Percentiles rank a stretch among this genome's conserved stretches.
phyloP scores from a whole-genome alignment of 2,888 invertebrate genomes.

The Congeria kusceri region DNA sequence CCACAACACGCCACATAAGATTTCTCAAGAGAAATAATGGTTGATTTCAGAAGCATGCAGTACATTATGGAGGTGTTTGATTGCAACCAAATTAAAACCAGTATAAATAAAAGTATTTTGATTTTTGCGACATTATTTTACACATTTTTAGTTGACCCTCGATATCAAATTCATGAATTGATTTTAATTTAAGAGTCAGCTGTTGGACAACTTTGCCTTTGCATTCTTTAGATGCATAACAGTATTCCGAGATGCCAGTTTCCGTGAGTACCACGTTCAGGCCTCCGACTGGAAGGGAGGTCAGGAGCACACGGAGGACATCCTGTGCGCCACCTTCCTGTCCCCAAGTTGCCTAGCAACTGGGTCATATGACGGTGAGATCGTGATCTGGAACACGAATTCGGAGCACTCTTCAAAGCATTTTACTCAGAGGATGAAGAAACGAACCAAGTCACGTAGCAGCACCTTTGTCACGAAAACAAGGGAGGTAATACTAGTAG shows the following conservation, averaged over 20 bases:
- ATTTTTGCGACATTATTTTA: too few relatives aligned
- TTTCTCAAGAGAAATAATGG: too few relatives aligned
- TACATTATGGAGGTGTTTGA: too few relatives aligned
- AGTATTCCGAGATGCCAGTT: conserved; percentile 82
- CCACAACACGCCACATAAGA: too few relatives aligned
- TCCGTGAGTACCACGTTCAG: conserved; percentile 82
- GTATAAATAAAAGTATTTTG: too few relatives aligned
- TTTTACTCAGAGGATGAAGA: conserved; percentile 77
- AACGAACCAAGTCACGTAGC: conserved; percentile 51
- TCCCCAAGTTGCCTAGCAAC: conserved; percentile 83
- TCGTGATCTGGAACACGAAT: conserved; percentile 85
- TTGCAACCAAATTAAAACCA: too few relatives aligned
- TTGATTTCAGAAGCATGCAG: too few relatives aligned
- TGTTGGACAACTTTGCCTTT: too few relatives aligned
- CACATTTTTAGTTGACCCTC: too few relatives aligned
- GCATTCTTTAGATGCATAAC: conserved; percentile 77
- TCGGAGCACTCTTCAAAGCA: conserved; percentile 82
- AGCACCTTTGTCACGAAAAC: conserved; percentile 62
- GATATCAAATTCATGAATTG: too few relatives aligned
- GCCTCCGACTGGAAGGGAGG: conserved; percentile 85
- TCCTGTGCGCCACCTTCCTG: conserved; percentile 81
- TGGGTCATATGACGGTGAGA: conserved; percentile 84
- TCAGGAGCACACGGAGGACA: conserved; percentile 85
- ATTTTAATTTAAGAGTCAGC: too few relatives aligned
- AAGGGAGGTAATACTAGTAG: conserved; percentile 50